Evolutionary conservation across 2,888 invertebrate species (phyloP), one percentile per base, ranked within the genome.

Genomic region (Ceramica pisi): DNA sequence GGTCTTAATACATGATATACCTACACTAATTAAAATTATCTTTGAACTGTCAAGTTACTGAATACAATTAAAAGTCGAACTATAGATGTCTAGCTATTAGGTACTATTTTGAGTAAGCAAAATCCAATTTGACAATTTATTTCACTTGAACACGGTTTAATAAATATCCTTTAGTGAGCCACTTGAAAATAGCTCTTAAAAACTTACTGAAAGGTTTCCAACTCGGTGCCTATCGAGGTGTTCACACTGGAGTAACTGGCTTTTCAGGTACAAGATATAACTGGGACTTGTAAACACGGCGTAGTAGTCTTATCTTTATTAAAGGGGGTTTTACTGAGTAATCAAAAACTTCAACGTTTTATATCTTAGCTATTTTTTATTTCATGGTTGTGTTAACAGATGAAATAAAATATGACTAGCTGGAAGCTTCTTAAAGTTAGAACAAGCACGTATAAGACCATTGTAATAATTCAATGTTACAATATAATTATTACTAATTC

Each of bases 151-250:
- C 50, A 21, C 50, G 9, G 44, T 69, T 60, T 68, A 44, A 51
- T 57, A 69, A 61, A 57, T 67, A 73, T 31, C 26, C 4, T 69
- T 62, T 46, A 46, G 35, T 55, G 16, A 56, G 44, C 12, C n/a
- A 51, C 31, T 67, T 50, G 68, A 46, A 74, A 56, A 61, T 56
- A 50, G 14, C 26, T 55, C 23, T 67, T 46, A 51, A 75, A 76
- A 69, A 75, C 62, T 76, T 41, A 59, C 70, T 59, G 57, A 76
- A 75, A 53, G 56, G 51, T 75, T 75, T 75, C 74, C 76, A 38
- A 10, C 57, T 69, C 61, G 69, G 50, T 75, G 74, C 75, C 7
- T 48, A 57, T 68, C 75, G 61, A 75, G 60, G 75, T 67, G 67
- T 67, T 75, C 50, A 50, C 60, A 46, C 51, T 46, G 31, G 53